phyloP scores from a whole-genome alignment of 2,888 invertebrate species.

The Norana najaformis region DNA sequence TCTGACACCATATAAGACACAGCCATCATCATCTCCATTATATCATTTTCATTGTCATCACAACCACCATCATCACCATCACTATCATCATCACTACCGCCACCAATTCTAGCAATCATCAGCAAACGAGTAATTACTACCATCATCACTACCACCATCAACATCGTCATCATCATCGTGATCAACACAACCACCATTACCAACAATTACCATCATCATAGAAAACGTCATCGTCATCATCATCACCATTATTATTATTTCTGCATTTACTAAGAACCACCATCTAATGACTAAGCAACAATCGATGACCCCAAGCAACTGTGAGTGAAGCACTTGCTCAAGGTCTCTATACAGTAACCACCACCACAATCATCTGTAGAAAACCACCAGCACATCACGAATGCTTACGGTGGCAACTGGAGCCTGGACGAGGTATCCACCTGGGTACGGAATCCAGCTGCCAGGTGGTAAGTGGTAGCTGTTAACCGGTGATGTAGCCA shows the following conservation, averaged over 20 bases:
- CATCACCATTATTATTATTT: neutral
- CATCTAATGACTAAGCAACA: too few relatives aligned
- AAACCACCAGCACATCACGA: too few relatives aligned
- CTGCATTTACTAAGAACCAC: too few relatives aligned
- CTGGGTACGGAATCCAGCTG: constrained; percentile 26
- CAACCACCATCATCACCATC: neutral
- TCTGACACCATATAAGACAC: neutral
- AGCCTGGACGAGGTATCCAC: constrained; percentile 33
- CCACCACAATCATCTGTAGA: neutral
- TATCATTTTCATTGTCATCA: neutral
- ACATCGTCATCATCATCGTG: neutral
- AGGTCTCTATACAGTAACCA: too few relatives aligned
- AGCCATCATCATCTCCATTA: neutral
- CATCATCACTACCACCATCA: neutral
- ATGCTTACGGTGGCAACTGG: constrained; percentile 32
- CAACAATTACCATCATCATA: neutral
- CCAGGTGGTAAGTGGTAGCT: constrained; percentile 21
- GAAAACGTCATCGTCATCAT: neutral
- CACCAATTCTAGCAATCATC: neutral
- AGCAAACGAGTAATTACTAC: neutral
- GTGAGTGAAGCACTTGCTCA: too few relatives aligned
- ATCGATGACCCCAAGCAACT: too few relatives aligned
- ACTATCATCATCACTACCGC: neutral
- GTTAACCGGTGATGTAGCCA: neutral
- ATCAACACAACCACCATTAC: too few relatives aligned